Evolutionary conservation across 2,888 invertebrate species (phyloP).

Genomic region (Rhynchonema sp.): DNA sequence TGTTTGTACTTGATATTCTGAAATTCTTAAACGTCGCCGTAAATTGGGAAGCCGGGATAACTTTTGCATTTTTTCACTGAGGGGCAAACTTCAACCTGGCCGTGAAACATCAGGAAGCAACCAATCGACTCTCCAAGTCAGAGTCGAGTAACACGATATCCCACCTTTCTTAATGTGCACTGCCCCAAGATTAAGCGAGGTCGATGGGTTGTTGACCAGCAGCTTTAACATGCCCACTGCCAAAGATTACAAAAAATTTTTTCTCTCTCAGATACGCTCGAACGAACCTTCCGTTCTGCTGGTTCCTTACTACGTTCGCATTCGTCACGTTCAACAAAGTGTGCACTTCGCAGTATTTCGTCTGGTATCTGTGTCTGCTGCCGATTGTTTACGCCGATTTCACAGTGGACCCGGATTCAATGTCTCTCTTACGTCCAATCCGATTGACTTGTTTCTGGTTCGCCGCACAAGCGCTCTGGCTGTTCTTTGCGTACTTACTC

Average conservation of each 20-base stretch:
- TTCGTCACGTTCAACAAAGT: conserved; percentile 87
- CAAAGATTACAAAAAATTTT: neutral
- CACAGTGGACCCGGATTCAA: neutral
- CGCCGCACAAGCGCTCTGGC: conserved; percentile 59
- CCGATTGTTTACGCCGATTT: conserved; percentile 45
- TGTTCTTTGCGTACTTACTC: conserved; percentile 66
- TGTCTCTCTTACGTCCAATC: neutral
- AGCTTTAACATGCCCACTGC: neutral
- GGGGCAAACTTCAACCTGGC: too few species aligned
- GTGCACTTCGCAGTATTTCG: conserved; percentile 78
- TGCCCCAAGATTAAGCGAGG: too few species aligned
- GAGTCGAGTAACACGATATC: too few species aligned
- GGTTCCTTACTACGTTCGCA: conserved; percentile 62
- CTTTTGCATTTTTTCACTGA: too few species aligned
- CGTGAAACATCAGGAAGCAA: too few species aligned
- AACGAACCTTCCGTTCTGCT: conserved; percentile 51
- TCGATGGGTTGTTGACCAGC: too few species aligned
- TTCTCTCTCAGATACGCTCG: neutral
- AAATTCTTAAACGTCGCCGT: too few species aligned
- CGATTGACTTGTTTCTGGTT: conserved; percentile 38
- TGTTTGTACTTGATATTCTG: too few species aligned
- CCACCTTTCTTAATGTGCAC: too few species aligned
- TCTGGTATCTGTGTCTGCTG: conserved; percentile 78
- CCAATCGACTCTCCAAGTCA: too few species aligned
- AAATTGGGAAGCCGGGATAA: too few species aligned